These are phyloP conservation scores for Ephestia elutella DNA, from an alignment of 1,140 invertebrate genomes.

Conservation along the genomic window DNA sequence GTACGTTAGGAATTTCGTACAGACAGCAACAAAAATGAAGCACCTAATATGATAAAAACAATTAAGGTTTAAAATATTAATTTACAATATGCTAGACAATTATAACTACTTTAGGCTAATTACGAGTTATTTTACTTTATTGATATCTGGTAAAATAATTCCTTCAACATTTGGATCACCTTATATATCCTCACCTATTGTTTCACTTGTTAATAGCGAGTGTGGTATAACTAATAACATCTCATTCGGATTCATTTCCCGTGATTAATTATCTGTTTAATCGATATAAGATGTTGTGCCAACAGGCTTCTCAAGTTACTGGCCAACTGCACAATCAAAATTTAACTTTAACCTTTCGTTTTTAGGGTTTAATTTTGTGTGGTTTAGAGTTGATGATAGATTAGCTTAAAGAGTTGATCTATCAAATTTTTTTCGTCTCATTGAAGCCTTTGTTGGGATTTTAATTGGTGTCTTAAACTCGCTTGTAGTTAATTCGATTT, in stretches of 20 bases:
- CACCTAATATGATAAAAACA: no score
- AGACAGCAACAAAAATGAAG: no score
- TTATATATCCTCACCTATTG: slow-evolving; percentile 53
- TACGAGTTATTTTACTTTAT: no score
- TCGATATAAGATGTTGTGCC: slow-evolving; percentile 73
- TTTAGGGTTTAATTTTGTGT: slow-evolving; percentile 29
- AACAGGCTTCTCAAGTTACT: slow-evolving; percentile 63
- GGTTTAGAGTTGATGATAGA: slow-evolving; percentile 36
- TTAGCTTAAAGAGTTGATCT: slow-evolving; percentile 71
- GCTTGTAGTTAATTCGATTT: slow-evolving; percentile 68
- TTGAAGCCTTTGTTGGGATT: slow-evolving; percentile 68
- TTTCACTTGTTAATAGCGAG: slow-evolving; percentile 73
- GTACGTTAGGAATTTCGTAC: no score
- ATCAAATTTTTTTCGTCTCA: slow-evolving; percentile 68
- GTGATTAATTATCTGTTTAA: slow-evolving; percentile 75
- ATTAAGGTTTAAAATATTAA: no score
- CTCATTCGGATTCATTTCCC: slow-evolving; percentile 73
- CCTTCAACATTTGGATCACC: slow-evolving; percentile 15
- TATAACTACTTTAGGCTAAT: no score
- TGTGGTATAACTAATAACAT: slow-evolving; percentile 74
- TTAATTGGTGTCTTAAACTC: slow-evolving; percentile 72
- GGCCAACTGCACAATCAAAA: slow-evolving; percentile 13
- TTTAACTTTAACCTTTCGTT: slow-evolving; percentile 14
- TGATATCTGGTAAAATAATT: no score
- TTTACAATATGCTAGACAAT: no score